phyloP scores from a whole-genome alignment of 2,797 vertebrate species.

The Pelobates cultripes region DNA sequence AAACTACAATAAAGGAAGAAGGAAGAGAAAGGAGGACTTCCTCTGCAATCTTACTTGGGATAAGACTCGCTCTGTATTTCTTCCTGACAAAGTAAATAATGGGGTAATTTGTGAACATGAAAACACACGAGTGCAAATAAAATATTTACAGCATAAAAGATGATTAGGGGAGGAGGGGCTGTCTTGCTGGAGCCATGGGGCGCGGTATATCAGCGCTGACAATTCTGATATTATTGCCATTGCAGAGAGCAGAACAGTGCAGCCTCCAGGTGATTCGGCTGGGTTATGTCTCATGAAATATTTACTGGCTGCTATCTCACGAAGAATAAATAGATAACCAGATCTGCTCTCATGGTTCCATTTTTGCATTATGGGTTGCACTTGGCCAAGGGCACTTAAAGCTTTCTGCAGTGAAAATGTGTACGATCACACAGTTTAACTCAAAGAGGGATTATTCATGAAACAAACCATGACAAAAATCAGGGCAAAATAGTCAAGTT shows the following conservation, averaged over 20 bases:
- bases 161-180: background rate
- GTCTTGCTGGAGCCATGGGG: background rate
- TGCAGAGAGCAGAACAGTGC: background rate
- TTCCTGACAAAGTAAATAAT: constrained; percentile 12
- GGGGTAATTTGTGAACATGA: constrained; percentile 1
- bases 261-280: constrained; percentile 24
- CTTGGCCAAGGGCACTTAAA: constrained; percentile 4
- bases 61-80: background rate
- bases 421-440: background rate
- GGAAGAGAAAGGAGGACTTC: no score
- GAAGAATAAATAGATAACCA: constrained; percentile 8
- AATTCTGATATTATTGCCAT: background rate
- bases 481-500: no score
- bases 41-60: background rate
- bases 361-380: constrained; percentile 4
- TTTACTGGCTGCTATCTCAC: constrained; percentile 3
- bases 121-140: constrained; percentile 8
- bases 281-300: constrained; percentile 29
- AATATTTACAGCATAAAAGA: constrained; percentile 14
- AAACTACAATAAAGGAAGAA: no score
- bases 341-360: background rate
- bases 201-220: constrained; percentile 13
- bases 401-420: background rate
- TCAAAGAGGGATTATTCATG: no score
- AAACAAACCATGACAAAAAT: no score